A percentile compares a stretch with the other conserved stretches of the same genome.
phyloP scores from a whole-genome alignment of 30 jellyfish, hydroid and myxozoan genomes.

The Hydra vulgaris region DNA sequence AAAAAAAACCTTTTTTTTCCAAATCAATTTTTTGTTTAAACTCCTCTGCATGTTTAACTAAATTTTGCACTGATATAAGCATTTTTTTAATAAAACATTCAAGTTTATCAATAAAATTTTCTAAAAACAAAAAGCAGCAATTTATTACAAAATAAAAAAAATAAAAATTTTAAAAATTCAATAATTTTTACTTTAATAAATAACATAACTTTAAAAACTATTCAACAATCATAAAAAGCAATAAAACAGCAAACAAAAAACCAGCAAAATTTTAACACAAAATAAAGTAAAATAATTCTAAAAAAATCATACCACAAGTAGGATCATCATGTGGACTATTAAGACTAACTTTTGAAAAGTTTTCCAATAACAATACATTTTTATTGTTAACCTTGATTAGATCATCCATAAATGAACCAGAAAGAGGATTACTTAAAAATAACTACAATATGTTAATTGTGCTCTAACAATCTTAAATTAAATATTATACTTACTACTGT shows the following conservation, averaged over 20 bases:
- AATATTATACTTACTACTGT: too few relatives aligned
- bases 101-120: constrained; percentile 4
- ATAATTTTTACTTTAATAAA: too few relatives aligned
- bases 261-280: too few relatives aligned
- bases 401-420: neutral
- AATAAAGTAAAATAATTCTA: too few relatives aligned
- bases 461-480: too few relatives aligned
- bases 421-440: neutral
- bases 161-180: too few relatives aligned
- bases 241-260: too few relatives aligned
- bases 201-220: too few relatives aligned
- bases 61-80: constrained; percentile 10
- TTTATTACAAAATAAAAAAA: too few relatives aligned
- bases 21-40: neutral
- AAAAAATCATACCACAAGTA: neutral
- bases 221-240: too few relatives aligned
- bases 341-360: neutral
- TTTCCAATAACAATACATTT: neutral
- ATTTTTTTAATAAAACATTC: constrained; percentile 8
- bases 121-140: constrained; percentile 7
- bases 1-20: neutral
- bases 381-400: neutral
- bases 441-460: too few relatives aligned
- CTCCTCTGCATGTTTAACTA: constrained; percentile 16
- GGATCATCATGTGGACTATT: neutral